Base-by-base conservation (phyloP, 2,797 vertebrate species). In the Acipenser oxyrinchus region DNA sequence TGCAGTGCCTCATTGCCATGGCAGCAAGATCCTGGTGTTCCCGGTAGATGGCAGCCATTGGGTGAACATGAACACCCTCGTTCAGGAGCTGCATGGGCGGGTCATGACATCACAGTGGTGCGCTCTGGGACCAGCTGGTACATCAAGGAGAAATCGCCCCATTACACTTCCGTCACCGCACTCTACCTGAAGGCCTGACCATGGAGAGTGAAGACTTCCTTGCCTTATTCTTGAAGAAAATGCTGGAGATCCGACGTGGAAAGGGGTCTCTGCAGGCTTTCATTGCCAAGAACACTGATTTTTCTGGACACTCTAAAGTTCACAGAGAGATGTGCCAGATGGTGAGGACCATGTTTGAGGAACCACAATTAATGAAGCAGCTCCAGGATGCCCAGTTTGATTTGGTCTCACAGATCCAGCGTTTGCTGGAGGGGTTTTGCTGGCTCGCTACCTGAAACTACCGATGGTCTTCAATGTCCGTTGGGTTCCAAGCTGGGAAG, bases 41-140 rank as follows among this genome's bases (percentile, higher is more conserved):
- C 75, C 75, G 7, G 58, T 73, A 10, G 75, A 77, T 8, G 69
- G 71, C 48, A 77, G 75, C 64, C 75, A 75, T 59, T 77, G 73
- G 73, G 66, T 75, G n/a, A 71, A 68, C 13, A 77, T 77, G 49
- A 75, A 77, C 11, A 63, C 70, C 12, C 71, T 75, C 9, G 62
- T 71, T 55, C 64, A 73, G 66, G 73, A 73, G 49, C 64, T 77
- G 63, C 8, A 53, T 6, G 15, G 66, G 51, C 63, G 66, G 66
- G 65, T 7, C 73, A 77, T n/a, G 48, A 66, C 15, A 8, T 75
- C 11, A 75, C 73, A 1, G 71, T 75, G 48, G 49, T 68, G 10
- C 48, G 66, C 49, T 50, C 67, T 6, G 60, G 63, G 10, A 68
- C 57, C 65, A 68, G 12, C 49, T 12, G 66, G 6, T 73, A 69